These are phyloP conservation scores for Boloria euphrosyne DNA, from an alignment of 2,888 invertebrate genomes.

Conservation along the genomic window DNA sequence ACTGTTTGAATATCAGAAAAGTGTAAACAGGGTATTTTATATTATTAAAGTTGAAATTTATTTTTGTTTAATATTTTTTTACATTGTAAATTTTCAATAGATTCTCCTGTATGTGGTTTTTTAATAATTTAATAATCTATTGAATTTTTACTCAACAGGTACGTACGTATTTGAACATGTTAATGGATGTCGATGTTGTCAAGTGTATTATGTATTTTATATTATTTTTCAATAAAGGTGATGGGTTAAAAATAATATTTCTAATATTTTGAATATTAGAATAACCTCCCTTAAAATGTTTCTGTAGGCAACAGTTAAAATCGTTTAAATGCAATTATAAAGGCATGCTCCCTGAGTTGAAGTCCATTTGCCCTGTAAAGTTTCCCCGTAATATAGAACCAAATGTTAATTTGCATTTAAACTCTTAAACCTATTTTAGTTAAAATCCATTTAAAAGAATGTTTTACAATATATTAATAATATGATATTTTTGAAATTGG, in stretches of 20 bases:
- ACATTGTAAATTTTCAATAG: constrained; percentile 33
- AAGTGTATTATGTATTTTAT: constrained; percentile 26
- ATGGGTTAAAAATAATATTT: constrained; percentile 14
- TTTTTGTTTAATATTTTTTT: constrained; percentile 35
- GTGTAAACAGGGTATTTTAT: constrained; percentile 28
- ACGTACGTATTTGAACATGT: constrained; percentile 31
- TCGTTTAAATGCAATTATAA: not conserved
- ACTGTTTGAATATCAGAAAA: constrained; percentile 8
- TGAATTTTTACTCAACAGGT: constrained; percentile 35
- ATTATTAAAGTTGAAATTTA: constrained; percentile 34
- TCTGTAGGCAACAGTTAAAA: constrained; percentile 3
- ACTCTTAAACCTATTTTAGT: not conserved
- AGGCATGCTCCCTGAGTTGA: constrained; percentile 18
- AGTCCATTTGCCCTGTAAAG: constrained; percentile 3
- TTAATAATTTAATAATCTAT: constrained; percentile 18
- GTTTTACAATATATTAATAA: not conserved
- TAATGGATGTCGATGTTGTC: constrained; percentile 37
- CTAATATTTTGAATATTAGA: constrained; percentile 4
- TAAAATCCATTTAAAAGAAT: not conserved
- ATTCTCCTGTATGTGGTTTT: not conserved
- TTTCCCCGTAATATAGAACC: constrained; percentile 13
- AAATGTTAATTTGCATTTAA: constrained; percentile 31
- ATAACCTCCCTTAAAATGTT: constrained; percentile 10
- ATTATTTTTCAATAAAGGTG: constrained; percentile 18
- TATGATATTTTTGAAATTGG: not conserved